A percentile compares a stretch with the other conserved stretches of the same genome.
These are phyloP conservation scores for Hycleus cichorii DNA, from an alignment of 1,140 invertebrate species.

Conservation along the genomic window DNA sequence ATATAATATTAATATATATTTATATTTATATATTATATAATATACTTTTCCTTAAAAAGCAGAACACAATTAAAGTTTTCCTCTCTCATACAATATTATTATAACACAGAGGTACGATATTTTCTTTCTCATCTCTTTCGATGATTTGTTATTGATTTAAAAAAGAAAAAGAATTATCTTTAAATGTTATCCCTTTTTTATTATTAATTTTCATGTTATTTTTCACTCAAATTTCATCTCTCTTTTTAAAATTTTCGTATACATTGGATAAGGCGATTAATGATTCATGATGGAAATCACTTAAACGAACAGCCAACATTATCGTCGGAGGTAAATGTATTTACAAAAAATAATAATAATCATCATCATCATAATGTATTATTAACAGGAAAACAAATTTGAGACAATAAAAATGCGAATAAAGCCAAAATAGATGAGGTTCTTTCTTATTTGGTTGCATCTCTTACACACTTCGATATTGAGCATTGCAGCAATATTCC, in stretches of 20 bases:
- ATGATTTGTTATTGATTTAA: constrained; percentile 42
- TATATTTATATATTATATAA: no score
- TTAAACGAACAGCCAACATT: constrained; percentile 44
- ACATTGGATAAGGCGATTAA: constrained; percentile 45
- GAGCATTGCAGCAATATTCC: no score
- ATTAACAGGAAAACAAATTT: neutral
- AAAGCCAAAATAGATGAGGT: no score
- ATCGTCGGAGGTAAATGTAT: constrained; percentile 40
- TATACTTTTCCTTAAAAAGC: constrained; percentile 40
- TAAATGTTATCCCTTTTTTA: neutral
- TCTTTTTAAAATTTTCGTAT: constrained; percentile 36
- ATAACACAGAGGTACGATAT: constrained; percentile 44
- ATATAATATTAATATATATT: constrained; percentile 39
- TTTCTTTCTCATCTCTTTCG: constrained; percentile 24
- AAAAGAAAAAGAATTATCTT: neutral
- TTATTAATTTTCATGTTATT: neutral
- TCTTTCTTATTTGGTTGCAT: no score
- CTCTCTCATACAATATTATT: constrained; percentile 32
- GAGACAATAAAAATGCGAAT: neutral
- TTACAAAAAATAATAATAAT: constrained; percentile 28
- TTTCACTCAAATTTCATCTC: constrained; percentile 3
- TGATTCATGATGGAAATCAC: constrained; percentile 44
- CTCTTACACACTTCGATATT: no score
- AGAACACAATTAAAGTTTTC: constrained; percentile 42
- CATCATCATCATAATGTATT: no score